These are phyloP conservation scores for Ancistrus triradiatus DNA, from an alignment of 2,113 vertebrate genomes.

Conservation along the genomic window DNA sequence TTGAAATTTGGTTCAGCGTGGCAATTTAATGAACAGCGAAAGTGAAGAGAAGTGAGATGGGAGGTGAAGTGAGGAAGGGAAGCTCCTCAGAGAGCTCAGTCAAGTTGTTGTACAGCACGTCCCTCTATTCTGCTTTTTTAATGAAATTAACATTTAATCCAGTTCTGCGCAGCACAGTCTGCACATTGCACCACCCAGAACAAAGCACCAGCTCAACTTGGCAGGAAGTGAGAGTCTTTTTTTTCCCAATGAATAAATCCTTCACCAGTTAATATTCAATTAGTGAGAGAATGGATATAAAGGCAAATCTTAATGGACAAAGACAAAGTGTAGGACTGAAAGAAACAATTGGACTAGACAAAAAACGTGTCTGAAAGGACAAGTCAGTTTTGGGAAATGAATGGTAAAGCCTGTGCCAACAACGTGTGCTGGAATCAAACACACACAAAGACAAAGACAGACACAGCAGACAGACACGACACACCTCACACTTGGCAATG, in stretches of 20 bases:
- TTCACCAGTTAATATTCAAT: constrained; percentile 41
- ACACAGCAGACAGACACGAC: neutral
- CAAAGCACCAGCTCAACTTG: constrained; percentile 31
- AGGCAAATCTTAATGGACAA: constrained; percentile 26
- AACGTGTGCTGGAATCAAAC: neutral
- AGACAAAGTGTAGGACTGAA: neutral
- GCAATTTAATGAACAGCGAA: no score
- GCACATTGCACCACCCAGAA: constrained; percentile 23
- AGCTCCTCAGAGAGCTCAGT: constrained; percentile 17
- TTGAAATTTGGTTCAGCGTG: no score
- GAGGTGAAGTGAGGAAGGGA: neutral
- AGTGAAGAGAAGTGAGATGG: neutral
- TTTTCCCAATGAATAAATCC: constrained; percentile 33
- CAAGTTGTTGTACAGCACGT: constrained; percentile 2
- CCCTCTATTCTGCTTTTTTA: constrained; percentile 22
- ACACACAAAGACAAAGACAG: neutral
- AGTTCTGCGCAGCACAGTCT: constrained; percentile 26
- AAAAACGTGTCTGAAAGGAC: neutral
- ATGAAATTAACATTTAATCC: constrained; percentile 48
- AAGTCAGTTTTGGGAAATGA: neutral
- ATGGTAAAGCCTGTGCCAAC: neutral
- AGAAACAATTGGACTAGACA: neutral
- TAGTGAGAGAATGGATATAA: constrained; percentile 9
- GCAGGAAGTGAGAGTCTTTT: constrained; percentile 26
- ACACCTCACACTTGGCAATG: neutral